Evolutionary conservation across 2,797 vertebrate genomes (phyloP).

Genomic region (Astyanax mexicanus): DNA sequence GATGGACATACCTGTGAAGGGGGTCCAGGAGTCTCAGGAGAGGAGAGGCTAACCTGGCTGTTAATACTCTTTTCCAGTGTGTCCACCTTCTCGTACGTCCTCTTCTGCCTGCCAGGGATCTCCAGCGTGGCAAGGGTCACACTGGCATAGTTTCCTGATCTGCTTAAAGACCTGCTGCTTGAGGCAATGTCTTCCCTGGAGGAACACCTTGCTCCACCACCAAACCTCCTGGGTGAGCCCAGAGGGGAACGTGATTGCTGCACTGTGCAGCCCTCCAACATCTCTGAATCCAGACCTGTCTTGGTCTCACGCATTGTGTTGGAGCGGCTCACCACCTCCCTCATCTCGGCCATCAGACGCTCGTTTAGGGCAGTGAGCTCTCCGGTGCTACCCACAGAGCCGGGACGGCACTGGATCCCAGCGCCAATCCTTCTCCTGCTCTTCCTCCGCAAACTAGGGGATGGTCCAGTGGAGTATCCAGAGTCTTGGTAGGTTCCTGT

Average conservation of each 20-base stretch:
- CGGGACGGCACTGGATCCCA: conserved; percentile 76
- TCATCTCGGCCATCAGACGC: conserved; percentile 90
- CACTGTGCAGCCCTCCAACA: conserved; percentile 70
- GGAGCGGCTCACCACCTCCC: conserved; percentile 88
- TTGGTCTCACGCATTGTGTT: conserved; percentile 83
- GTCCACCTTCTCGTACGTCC: conserved; percentile 91
- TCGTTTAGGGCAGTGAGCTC: conserved; percentile 88
- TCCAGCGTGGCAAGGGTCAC: conserved; percentile 69
- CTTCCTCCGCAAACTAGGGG: conserved; percentile 87
- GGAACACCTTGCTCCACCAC: conserved; percentile 70
- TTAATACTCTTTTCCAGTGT: conserved; percentile 86
- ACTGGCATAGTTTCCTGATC: conserved; percentile 69
- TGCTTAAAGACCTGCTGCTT: conserved; percentile 76
- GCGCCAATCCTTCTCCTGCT: conserved; percentile 83
- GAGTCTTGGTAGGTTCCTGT: conserved; percentile 89
- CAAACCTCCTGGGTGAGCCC: conserved; percentile 77
- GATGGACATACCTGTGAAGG: conserved; percentile 81
- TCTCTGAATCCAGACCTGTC: conserved; percentile 78
- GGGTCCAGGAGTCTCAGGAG: conserved; percentile 74
- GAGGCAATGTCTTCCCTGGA: conserved; percentile 81
- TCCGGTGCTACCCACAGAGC: conserved; percentile 87
- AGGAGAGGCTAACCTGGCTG: conserved; percentile 82
- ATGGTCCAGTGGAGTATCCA: conserved; percentile 91
- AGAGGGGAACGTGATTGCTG: conserved; percentile 83
- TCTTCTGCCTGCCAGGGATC: conserved; percentile 84